Base-by-base conservation (phyloP, 2,888 invertebrate species). In the Syrphus vitripennis region DNA sequence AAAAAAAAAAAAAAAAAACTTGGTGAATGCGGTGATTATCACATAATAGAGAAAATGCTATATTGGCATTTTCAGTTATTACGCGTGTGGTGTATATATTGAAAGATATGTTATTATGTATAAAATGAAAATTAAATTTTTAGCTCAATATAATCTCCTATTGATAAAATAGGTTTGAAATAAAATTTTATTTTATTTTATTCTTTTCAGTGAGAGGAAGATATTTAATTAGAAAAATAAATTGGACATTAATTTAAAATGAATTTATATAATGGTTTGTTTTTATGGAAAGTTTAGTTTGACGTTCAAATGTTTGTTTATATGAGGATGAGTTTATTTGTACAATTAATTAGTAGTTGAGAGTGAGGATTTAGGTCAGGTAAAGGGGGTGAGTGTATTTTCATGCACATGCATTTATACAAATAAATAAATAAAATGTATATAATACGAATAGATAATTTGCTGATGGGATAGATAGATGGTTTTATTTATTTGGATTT, bases 191-290 rank as follows among this genome's bases (percentile, higher is more conserved):
- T 79, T 83, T 79, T 79, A 75, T 79, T 48, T 48, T 14, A 50
- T 50, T 50, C 24, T 50, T 26, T 50, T 50, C 80, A 75, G n/a
- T n/a, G n/a, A n/a, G n/a, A n/a, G n/a, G 34, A n/a, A 40, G 70
- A 75, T 57, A 80, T 83, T 83, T 80, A 83, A 80, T 83, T 83
- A 83, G 83, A 83, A 83, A 83, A 83, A 80, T 83, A 80, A 83
- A 83, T 83, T 80, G 83, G 53, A 83, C 65, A 80, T 83, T 83
- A 79, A 83, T 83, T 83, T 80, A 65, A 80, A 83, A 80, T 80
- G 75, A 74, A 83, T 80, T 80, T 75, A 83, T 75, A 83, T 83
- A 83, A 75, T 83, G 65, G 69, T 21, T 24, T 50, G 48, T 65
- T 69, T 70, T 63, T 63, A 16, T 16, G 34, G 5, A 57, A 48